phyloP scores from a whole-genome alignment of 2,797 vertebrate species.

The Naso thynnoides region DNA sequence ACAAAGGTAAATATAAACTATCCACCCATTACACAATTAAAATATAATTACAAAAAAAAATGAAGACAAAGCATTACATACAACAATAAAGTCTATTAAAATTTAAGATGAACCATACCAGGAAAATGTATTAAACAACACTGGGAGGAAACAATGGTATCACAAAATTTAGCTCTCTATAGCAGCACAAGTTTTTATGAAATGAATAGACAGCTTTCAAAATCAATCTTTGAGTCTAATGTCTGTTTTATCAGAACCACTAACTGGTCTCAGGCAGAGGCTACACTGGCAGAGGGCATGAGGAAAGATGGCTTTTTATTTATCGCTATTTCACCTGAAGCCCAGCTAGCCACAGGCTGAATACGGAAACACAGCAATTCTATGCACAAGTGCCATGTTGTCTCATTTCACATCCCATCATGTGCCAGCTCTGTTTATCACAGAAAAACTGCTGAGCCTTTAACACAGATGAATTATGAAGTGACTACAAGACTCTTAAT shows the following conservation, averaged over 20 bases:
- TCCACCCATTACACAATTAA: background rate
- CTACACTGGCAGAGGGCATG: conserved; percentile 22
- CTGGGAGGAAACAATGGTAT: too few relatives aligned
- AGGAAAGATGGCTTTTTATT: conserved; percentile 42
- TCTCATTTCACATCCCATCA: conserved; percentile 68
- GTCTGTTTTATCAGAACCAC: conserved; percentile 3
- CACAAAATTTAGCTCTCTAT: too few relatives aligned
- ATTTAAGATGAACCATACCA: background rate
- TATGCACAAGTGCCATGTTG: conserved; percentile 68
- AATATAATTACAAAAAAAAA: background rate
- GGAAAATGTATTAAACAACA: background rate
- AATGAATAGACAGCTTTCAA: background rate
- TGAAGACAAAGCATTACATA: background rate
- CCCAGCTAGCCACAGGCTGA: conserved; percentile 62
- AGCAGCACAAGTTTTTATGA: background rate
- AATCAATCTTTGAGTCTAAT: background rate
- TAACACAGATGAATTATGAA: conserved; percentile 83
- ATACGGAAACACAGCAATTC: conserved; percentile 62
- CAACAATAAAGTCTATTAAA: background rate
- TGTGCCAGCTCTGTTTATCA: conserved; percentile 76
- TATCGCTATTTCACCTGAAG: conserved; percentile 36
- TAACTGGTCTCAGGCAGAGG: background rate
- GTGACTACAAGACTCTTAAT: conserved; percentile 79
- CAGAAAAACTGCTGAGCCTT: conserved; percentile 62
- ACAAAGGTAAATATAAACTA: background rate